Evolutionary conservation across 2,888 invertebrate species (phyloP).

Genomic region (Nomada hirtipes): DNA sequence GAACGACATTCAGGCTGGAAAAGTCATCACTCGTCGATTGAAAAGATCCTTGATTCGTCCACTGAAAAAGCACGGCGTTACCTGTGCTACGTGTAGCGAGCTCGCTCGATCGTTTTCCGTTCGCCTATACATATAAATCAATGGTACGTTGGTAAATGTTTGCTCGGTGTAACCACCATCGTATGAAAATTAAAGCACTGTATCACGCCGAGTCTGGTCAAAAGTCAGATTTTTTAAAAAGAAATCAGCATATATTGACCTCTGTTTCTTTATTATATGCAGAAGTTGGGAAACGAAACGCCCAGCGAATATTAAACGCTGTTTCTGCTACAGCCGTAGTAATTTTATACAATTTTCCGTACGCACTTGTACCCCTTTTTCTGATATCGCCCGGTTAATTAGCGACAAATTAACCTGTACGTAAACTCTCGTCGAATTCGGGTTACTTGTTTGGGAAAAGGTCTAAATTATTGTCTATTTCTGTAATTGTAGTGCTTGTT

Average conservation of each 20-base stretch:
- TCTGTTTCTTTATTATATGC: constrained; percentile 36
- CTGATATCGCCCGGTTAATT: neutral
- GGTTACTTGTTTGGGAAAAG: neutral
- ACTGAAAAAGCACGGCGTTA: constrained; percentile 5
- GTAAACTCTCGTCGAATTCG: neutral
- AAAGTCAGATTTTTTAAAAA: constrained; percentile 60
- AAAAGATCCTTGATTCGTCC: constrained; percentile 7
- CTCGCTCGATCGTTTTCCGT: constrained; percentile 3
- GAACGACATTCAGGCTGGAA: neutral
- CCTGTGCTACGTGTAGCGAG: neutral
- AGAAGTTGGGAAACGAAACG: constrained; percentile 43
- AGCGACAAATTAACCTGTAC: constrained; percentile 3
- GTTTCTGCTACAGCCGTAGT: neutral
- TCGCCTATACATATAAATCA: constrained; percentile 64
- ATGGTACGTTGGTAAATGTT: constrained; percentile 66
- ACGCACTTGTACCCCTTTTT: neutral
- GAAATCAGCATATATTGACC: constrained; percentile 59
- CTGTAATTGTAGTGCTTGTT: too few species aligned
- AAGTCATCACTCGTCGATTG: constrained; percentile 16
- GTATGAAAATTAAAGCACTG: constrained; percentile 82
- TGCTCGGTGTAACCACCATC: constrained; percentile 67
- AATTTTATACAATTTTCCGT: constrained; percentile 35
- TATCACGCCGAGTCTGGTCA: constrained; percentile 73
- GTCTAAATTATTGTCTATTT: neutral
- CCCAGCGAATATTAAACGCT: constrained; percentile 22